These are phyloP conservation scores for Vanacampus margaritifer DNA, from an alignment of 2,113 vertebrate genomes.

Conservation along the genomic window DNA sequence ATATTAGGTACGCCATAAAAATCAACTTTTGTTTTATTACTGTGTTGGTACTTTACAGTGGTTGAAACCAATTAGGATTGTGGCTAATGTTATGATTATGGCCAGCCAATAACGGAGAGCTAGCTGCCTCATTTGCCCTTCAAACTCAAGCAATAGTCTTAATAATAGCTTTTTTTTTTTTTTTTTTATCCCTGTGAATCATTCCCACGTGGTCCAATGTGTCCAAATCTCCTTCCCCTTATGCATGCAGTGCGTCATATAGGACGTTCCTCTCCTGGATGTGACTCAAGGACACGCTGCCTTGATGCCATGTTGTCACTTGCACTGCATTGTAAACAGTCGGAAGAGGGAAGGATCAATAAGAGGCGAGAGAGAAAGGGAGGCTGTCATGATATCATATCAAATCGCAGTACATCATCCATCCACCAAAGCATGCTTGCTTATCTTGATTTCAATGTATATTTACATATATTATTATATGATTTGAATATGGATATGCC, in stretches of 20 bases:
- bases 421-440: too few relatives aligned
- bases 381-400: not conserved
- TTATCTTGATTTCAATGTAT: too few relatives aligned
- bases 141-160: not conserved
- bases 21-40: not conserved
- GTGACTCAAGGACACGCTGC: not conserved
- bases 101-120: not conserved
- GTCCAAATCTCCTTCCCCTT: not conserved
- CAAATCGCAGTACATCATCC: not conserved
- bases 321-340: not conserved
- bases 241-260: not conserved
- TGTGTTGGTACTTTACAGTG: not conserved
- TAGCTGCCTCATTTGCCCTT: not conserved
- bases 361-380: not conserved
- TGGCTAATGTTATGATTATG: not conserved
- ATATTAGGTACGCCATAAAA: not conserved
- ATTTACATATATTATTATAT: too few relatives aligned
- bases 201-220: not conserved
- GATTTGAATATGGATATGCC: too few relatives aligned
- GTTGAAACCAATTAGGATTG: not conserved
- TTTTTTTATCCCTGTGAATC: not conserved
- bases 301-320: not conserved
- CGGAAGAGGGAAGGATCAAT: not conserved
- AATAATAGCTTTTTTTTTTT: not conserved
- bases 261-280: not conserved